A percentile compares a stretch with the other conserved stretches of the same genome.
phyloP scores from a whole-genome alignment of 2,797 vertebrate species.

The Triplophysa yarkandensis region DNA sequence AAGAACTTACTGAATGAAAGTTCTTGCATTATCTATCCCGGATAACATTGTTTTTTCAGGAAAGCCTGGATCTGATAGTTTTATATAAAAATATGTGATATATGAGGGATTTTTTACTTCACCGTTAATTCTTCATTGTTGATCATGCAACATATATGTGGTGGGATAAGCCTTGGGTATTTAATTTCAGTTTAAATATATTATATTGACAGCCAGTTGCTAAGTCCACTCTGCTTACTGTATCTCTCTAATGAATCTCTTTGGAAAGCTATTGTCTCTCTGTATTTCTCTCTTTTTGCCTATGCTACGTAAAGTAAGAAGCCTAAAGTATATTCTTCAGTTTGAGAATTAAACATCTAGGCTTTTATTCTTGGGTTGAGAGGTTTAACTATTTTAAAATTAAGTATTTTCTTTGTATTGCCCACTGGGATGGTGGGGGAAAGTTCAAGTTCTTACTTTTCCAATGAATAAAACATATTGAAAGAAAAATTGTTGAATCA shows the following conservation, averaged over 20 bases:
- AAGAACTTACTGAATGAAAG: too few relatives aligned
- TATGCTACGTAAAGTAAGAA: constrained; percentile 28
- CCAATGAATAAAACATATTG: constrained; percentile 3
- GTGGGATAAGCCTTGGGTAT: constrained; percentile 2
- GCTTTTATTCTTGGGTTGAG: constrained; percentile 37
- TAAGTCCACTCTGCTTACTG: constrained; percentile 8
- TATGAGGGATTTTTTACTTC: neutral
- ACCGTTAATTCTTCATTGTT: neutral
- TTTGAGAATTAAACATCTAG: constrained; percentile 43
- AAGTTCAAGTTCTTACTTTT: constrained; percentile 2
- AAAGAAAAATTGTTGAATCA: constrained; percentile 11
- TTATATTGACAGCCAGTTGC: constrained; percentile 4
- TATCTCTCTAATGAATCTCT: constrained; percentile 1
- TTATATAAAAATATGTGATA: too few relatives aligned
- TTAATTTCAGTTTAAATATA: constrained; percentile 11
- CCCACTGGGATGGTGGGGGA: constrained; percentile 8
- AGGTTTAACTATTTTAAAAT: constrained; percentile 49
- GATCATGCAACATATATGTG: neutral
- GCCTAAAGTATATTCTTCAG: constrained; percentile 22
- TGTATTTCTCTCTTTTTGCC: neutral
- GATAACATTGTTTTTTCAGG: too few relatives aligned
- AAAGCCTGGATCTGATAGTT: too few relatives aligned
- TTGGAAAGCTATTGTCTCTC: constrained; percentile 19
- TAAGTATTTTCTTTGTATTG: constrained; percentile 27
- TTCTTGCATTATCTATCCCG: too few relatives aligned